Evolutionary conservation across 2,888 invertebrate genomes (phyloP), one percentile per base, ranked within the genome.

Genomic region (Ophonus ardosiacus): DNA sequence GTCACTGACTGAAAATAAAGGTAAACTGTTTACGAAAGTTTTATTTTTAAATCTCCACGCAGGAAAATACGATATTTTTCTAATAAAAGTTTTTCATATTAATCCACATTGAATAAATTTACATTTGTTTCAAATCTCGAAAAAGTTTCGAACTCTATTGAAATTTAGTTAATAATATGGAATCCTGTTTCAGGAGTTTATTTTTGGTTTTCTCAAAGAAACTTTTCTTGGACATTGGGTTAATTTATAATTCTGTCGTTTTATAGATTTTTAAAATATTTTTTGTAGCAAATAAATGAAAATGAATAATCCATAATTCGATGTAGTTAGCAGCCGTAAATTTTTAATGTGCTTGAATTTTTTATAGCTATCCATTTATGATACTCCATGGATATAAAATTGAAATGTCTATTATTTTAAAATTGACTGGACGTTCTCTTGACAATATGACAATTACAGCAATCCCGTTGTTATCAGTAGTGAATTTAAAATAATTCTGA

Each of bases 81-180:
- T 68, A 68, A 68, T 68, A 68, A 74, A 74, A 74, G 18, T 43
- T 74, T 74, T 43, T 43, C 40, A 74, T 18, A 74, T 74, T 17
- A 74, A 43, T 74, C 71, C 18, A 51, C 21, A 43, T 74, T 74
- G 71, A 74, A 74, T 74, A 43, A 43, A 74, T 74, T 74, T 74
- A 43, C 40, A 74, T 74, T 43, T 43, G 43, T 40, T 74, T 24
- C 38, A 15, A 10, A 24, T 18, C 21, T 63, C 3, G 21, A 18
- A 63, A 63, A 68, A 68, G 31, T 68, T 68, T 68, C n/a, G 31
- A 68, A 68, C 68, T 68, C 24, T 68, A 68, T 68, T 68, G 38
- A 68, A 38, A 40, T 68, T 68, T 68, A 38, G 24, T 31, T 68
- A 38, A 65, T 31, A 31, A 31, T n/a, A 68, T 38, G 15, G 63